Evolutionary conservation across 1,140 invertebrate genomes (phyloP), one percentile per base, ranked within the genome.

Genomic region (Helicoverpa armigera): DNA sequence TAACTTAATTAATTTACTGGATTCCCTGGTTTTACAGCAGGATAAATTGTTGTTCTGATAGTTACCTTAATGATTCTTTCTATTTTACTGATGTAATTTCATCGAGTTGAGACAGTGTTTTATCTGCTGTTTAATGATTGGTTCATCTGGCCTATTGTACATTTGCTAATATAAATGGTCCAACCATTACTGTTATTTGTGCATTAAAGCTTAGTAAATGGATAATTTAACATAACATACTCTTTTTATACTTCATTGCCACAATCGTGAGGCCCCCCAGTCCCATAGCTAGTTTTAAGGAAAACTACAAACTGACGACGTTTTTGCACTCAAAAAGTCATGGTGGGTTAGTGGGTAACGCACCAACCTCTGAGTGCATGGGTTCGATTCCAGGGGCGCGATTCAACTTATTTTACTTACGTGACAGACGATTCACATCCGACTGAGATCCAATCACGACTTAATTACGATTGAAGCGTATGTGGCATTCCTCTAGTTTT

Each of bases 161-260:
- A 85, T 88, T 83, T 81, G 72, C 73, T 80, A 82, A 82, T 58
- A 58, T 18, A 83, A 83, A 85, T 84, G 85, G 82, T 84, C 84
- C 76, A 82, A 86, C 84, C 82, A 83, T 83, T 83, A 63, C 61
- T 77, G 53, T 93, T 90, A 90, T 85, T 89, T 91, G 88, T 92
- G 93, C 92, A 93, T 94, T 93, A 91, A 89, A 90, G 92, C 92
- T 94, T 94, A 94, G 92, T 94, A 93, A 94, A 94, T 85, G 83
- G 88, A 91, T 92, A 83, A 92, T 91, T 90, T 92, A 92, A 92
- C 89, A 84, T 80, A n/a, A 18, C 2, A 82, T 14, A 58, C 65
- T 84, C 77, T 76, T 86, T 86, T 86, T 84, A 81, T 80, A 86
- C 82, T 81, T 67, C 1, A n/a, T 13, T 10, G 31, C 35, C 35